Evolutionary conservation across 2,113 vertebrate species (phyloP).

Genomic region (Morone chrysops): DNA sequence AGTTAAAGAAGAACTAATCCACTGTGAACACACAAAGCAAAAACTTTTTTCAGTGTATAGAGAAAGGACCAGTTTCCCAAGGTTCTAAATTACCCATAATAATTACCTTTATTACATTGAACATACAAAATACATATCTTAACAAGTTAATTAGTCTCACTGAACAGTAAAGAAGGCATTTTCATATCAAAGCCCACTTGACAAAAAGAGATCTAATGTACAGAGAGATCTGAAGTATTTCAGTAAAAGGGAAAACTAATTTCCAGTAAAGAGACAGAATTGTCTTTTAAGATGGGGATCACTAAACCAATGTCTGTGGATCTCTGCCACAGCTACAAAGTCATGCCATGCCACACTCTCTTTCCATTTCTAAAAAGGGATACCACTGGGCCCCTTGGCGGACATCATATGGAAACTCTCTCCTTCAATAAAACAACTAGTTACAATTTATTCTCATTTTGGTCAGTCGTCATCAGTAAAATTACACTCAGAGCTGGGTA

Average conservation of each 20-base stretch:
- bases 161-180: background rate
- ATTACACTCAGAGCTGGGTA: constrained; percentile 25
- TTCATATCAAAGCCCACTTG: background rate
- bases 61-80: background rate
- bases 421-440: constrained; percentile 34
- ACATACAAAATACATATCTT: background rate
- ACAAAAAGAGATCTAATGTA: background rate
- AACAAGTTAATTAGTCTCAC: background rate
- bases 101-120: background rate
- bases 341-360: constrained; percentile 3
- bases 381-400: background rate
- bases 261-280: background rate
- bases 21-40: background rate
- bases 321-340: background rate
- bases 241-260: background rate
- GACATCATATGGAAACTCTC: constrained; percentile 33
- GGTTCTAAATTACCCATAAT: background rate
- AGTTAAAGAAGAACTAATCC: background rate
- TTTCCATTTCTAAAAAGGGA: constrained; percentile 37
- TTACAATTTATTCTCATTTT: constrained; percentile 16
- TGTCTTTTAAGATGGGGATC: background rate
- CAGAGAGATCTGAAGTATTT: background rate
- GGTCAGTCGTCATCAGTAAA: constrained; percentile 50
- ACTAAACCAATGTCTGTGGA: constrained; percentile 8
- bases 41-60: background rate